Base-by-base conservation (phyloP, 2,888 invertebrate species). In the Xestia ashworthii region DNA sequence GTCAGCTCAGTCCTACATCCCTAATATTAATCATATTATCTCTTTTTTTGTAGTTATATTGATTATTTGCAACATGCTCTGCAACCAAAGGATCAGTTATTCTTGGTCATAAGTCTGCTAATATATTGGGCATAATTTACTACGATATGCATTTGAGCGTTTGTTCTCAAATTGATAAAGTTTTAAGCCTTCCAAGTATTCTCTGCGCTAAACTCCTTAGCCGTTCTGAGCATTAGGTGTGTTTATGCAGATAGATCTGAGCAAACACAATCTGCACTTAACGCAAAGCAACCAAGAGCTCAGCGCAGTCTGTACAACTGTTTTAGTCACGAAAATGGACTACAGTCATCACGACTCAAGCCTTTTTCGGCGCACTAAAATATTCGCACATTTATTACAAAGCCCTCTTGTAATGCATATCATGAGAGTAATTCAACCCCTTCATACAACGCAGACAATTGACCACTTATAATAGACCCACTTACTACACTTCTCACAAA, bases 391-490 rank as follows among this genome's bases (percentile, higher is more conserved):
- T 60, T 60, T 41, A 67, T 55, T 25, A 64, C 25, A 48, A 19
- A 71, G 41, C 2, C n/a, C 14, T 38, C 8, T 22, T 66, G 11
- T 50, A n/a, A n/a, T 11, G 32, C 32, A 68, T 68, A 46, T 55
- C 46, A 50, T 70, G 19, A 53, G 25, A 60, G 60, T 44, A 72
- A 46, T 62, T 72, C 25, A 66, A 66, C 65, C n/a, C 25, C 38
- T 38, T 68, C 25, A 60, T 25, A 41, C 44, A 46, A 50, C 9
- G 19, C 62, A 58, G 46, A 46, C 64, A 71, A 38, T 48, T 71
- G 73, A 65, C 62, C 82, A 74, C 68, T 71, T 82, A 60, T 74
- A 82, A 77, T 68, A 58, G 67, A 77, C 25, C 50, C 58, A 41
- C 41, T 41, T 41, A 1, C 9, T 14, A 53, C 38, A 80, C 64